Evolutionary conservation across 92 coral and sea anemone genomes (phyloP), one percentile per base, ranked within the genome.

Genomic region (Hydrozoanthus gracilis): DNA sequence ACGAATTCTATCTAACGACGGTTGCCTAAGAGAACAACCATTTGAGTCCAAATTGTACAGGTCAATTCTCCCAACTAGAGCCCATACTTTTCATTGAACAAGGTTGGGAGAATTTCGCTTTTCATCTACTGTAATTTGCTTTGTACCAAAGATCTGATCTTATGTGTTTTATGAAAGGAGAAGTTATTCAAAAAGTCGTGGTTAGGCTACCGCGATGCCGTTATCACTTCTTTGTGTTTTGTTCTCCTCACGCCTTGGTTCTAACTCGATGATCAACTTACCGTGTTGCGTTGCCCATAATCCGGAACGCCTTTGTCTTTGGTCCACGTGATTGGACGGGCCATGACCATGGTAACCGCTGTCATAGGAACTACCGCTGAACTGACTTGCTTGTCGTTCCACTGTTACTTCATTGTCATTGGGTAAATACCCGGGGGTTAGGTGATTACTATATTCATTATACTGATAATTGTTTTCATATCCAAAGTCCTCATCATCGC

Each of bases 281-380:
- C 98, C 93, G 76, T 90, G 91, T 52, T 87, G 66, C 46, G 87
- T 90, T 71, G 92, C 86, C 95, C 98, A 94, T 44, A 94, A 88
- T 77, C 95, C 98, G 35, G 95, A 83, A 83, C 91, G 91, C 88
- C 95, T 91, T 82, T 92, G 93, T 68, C 95, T 93, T 46, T 58
- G 68, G 66, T 80, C 85, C 73, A 44, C 58, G 93, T 83, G 86
- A 74, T 76, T 80, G 49, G 85, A 80, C 9, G 74, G 39, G 3
- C 85, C 94, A 78, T 91, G 91, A 61, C 95, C 95, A 83, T 94
- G 95, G 90, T 94, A 94, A 87, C 98, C 98, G 83, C 98, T 94
- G 93, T 94, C 98, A 10, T 90, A 85, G 6, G 98, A 94, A 78
- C 98, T 89, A 65, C 98, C 98, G 91, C 98, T 94, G 93, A 94